Base-by-base conservation (phyloP, 2,888 invertebrate genomes). In the Disparrhopalites patrizii region DNA sequence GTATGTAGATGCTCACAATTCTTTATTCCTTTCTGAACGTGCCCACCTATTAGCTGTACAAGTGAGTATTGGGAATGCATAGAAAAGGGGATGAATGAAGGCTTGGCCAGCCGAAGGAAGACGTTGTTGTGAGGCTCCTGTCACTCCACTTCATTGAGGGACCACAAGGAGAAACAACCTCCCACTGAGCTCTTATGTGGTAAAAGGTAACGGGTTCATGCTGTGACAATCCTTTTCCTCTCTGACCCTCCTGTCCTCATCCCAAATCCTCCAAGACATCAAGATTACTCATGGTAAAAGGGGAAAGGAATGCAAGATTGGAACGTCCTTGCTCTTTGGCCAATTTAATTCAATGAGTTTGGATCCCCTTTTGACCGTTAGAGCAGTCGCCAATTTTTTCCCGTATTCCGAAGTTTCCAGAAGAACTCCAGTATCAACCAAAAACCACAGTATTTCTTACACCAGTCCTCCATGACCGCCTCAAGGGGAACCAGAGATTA, bases 131-230 rank as follows among this genome's bases (percentile, higher is more conserved):
- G 52, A 54, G 55, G 52, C 40, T 54, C 20, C 28, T 62, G 62
- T 62, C 62, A 62, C 55, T 62, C 51, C 36, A 36, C 40, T 62
- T 62, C 54, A 62, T 62, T 62, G 54, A 62, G 62, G 18, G 28
- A 40, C 28, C 25, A 54, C 18, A n/a, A 18, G 20, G 18, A 25
- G 30, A 38, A 56, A 43, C 8, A 61, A 52, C 62, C 62, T 62
- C 62, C 62, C 62, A 62, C 50, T 25, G 62, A n/a, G 62, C 27
- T 20, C 62, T 51, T 38, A 47, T 60, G 31, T 60, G 60, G 57
- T 27, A 57, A 33, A 57, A 57, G 40, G 31, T 57, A 57, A 57
- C 57, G 57, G 57, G 57, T 57, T 57, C 40, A 18, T n/a, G 40
- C 13, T 38, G 57, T 57, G 57, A 57, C 57, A 55, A 55, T 55